A percentile compares a stretch with the other conserved stretches of the same genome.
Evolutionary conservation across 2,797 vertebrate genomes (phyloP).

Genomic region (Clarias platycephalus): DNA sequence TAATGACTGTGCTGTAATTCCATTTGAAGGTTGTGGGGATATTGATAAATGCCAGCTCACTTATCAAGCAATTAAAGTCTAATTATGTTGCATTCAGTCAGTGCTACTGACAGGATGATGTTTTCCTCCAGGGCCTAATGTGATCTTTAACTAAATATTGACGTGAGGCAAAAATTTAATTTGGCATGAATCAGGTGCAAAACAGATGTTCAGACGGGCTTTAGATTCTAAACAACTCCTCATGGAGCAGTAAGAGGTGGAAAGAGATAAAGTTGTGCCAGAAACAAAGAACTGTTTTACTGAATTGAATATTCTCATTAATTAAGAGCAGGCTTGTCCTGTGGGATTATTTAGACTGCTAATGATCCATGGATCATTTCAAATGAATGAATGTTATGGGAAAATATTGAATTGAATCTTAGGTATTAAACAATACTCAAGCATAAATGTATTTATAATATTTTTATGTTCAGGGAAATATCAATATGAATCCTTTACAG

Average conservation of each 20-base stretch:
- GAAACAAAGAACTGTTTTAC: slow-evolving; percentile 33
- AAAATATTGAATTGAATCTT: background rate
- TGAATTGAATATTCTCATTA: slow-evolving; percentile 30
- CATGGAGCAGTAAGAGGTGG: slow-evolving; percentile 33
- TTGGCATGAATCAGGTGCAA: slow-evolving; percentile 55
- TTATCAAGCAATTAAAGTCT: slow-evolving; percentile 78
- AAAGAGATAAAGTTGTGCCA: slow-evolving; percentile 42
- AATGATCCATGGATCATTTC: slow-evolving; percentile 39
- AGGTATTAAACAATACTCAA: background rate
- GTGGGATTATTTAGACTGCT: slow-evolving; percentile 51
- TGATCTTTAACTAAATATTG: slow-evolving; percentile 66
- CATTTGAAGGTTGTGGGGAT: slow-evolving; percentile 71
- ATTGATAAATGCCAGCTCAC: slow-evolving; percentile 78
- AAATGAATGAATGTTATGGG: background rate
- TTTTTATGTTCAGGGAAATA: no score
- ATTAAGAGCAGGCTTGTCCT: slow-evolving; percentile 30
- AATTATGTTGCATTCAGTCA: slow-evolving; percentile 75
- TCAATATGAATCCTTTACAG: no score
- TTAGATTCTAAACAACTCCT: slow-evolving; percentile 36
- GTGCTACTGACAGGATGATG: slow-evolving; percentile 65
- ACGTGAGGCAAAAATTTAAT: slow-evolving; percentile 65
- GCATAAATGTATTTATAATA: no score
- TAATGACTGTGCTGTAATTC: slow-evolving; percentile 70
- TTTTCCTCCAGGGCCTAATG: slow-evolving; percentile 69
- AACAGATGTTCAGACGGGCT: slow-evolving; percentile 46